phyloP scores from a whole-genome alignment of 2,888 invertebrate genomes.

The Eristalis intricaria region DNA sequence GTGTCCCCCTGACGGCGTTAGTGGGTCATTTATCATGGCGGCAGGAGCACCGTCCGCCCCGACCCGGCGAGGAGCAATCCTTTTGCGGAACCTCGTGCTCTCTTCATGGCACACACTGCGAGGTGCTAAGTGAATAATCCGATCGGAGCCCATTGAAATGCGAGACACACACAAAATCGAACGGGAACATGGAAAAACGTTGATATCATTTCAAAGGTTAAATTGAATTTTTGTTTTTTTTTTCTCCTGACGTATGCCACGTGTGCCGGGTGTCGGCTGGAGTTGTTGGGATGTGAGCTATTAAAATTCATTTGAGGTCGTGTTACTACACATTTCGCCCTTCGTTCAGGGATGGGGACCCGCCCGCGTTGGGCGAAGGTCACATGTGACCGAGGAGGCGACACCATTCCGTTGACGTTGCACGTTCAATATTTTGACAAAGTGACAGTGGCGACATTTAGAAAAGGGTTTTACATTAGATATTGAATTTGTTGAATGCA shows the following conservation, averaged over 20 bases:
- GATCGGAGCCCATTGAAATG: neutral
- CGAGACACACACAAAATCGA: slow-evolving; percentile 3
- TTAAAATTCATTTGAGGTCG: slow-evolving; percentile 23
- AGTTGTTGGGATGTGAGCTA: neutral
- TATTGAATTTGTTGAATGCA: slow-evolving; percentile 20
- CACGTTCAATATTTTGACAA: slow-evolving; percentile 26
- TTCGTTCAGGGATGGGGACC: neutral
- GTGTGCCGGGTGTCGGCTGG: slow-evolving; percentile 5
- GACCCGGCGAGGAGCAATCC: neutral
- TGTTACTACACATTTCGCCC: neutral
- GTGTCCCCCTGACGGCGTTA: slow-evolving; percentile 1
- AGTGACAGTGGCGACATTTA: neutral
- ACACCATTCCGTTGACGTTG: too few relatives aligned
- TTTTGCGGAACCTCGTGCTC: neutral
- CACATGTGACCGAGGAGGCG: neutral
- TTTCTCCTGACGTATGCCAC: neutral
- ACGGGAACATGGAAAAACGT: neutral
- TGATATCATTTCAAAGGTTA: slow-evolving; percentile 12
- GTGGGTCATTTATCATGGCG: slow-evolving; percentile 31
- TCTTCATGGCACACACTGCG: neutral
- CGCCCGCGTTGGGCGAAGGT: neutral
- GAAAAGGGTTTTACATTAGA: slow-evolving; percentile 15
- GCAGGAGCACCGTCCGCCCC: neutral
- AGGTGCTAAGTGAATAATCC: slow-evolving; percentile 8
- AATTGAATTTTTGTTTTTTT: slow-evolving; percentile 13